These are phyloP conservation scores for Sipha maydis DNA, from an alignment of 2,888 invertebrate genomes.

Conservation along the genomic window DNA sequence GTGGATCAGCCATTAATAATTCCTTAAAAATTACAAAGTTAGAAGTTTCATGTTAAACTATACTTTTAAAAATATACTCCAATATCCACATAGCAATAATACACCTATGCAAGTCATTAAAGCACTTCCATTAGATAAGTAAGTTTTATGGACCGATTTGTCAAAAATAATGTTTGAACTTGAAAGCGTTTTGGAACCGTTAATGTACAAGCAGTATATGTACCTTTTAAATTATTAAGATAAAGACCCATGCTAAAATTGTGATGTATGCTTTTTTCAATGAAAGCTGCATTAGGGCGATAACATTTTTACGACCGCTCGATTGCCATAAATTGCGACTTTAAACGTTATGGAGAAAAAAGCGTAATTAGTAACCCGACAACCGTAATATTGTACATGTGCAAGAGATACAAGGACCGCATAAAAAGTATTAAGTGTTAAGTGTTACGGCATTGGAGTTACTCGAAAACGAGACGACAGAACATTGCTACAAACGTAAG, in stretches of 20 bases:
- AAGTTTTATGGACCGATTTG: conserved; percentile 35
- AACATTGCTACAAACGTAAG: no score
- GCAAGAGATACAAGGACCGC: conserved; percentile 22
- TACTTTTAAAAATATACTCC: neutral
- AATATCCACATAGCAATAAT: neutral
- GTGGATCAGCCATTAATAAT: no score
- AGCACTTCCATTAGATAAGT: neutral
- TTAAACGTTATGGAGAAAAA: conserved; percentile 25
- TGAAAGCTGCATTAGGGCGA: conserved; percentile 53
- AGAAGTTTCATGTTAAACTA: neutral
- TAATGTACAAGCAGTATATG: conserved; percentile 17
- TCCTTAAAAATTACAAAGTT: neutral
- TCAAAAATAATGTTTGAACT: conserved; percentile 48
- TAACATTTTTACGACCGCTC: conserved; percentile 41
- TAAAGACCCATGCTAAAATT: conserved; percentile 11
- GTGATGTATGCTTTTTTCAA: conserved; percentile 46
- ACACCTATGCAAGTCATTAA: neutral
- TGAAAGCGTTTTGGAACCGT: conserved; percentile 21
- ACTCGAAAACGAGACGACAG: no score
- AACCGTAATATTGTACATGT: neutral
- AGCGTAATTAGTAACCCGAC: conserved; percentile 39
- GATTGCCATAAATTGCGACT: conserved; percentile 37
- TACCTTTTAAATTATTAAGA: conserved; percentile 46
- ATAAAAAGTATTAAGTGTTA: no score
- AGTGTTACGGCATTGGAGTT: no score